A percentile compares a stretch with the other conserved stretches of the same genome.
Evolutionary conservation across 2,797 vertebrate species (phyloP).

Genomic region (Loriculus beryllinus): DNA sequence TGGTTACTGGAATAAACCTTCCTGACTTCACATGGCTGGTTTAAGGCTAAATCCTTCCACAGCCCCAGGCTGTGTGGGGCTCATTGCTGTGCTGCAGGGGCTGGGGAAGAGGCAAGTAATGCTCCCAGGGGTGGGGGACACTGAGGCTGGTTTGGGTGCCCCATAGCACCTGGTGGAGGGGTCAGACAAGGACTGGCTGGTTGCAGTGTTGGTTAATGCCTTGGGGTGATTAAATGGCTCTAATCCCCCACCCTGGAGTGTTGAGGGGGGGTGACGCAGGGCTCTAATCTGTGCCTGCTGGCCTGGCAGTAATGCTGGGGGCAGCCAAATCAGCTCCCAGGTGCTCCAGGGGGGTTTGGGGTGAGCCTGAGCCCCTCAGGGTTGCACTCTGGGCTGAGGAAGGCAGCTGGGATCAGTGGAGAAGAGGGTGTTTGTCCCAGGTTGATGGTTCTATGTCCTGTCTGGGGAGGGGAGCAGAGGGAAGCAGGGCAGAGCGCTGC

Average conservation of each 20-base stretch:
- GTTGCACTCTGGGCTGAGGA: not conserved
- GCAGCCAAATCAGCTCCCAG: not conserved
- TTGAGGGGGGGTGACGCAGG: not conserved
- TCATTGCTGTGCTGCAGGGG: rapidly evolving
- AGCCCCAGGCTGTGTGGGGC: rapidly evolving
- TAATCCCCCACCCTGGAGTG: not conserved
- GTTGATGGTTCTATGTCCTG: not conserved
- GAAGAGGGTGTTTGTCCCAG: not conserved
- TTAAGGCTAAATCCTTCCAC: not conserved
- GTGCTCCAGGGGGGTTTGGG: not conserved
- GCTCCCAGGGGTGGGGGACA: not conserved
- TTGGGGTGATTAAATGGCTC: not conserved
- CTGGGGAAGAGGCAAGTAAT: not conserved
- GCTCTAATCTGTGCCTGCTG: not conserved
- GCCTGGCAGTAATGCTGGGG: not conserved
- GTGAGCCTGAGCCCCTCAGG: not conserved
- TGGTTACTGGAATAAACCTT: conserved; percentile 61
- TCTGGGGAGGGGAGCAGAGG: not conserved
- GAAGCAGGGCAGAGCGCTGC: not conserved
- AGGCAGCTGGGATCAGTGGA: rapidly evolving
- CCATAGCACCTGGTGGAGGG: not conserved
- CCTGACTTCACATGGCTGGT: not conserved
- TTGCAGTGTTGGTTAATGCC: not conserved
- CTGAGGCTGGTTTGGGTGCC: not conserved
- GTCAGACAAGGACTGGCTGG: rapidly evolving